Base-by-base conservation (phyloP, 2,888 invertebrate genomes). In the Drosophila recens region DNA sequence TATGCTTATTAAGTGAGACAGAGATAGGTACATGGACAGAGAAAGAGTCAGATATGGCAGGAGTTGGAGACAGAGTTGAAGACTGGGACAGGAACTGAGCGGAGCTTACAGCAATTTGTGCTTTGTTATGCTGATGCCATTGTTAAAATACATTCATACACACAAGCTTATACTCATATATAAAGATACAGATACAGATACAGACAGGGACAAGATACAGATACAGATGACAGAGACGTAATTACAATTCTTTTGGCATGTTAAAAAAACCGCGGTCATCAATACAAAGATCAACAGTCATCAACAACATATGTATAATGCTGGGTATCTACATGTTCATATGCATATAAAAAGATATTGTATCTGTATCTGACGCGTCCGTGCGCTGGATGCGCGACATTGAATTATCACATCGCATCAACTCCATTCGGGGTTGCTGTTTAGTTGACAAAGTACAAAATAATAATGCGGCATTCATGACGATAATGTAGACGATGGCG, bases 231-330 rank as follows among this genome's bases (percentile, higher is more conserved):
- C 74, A 79, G 77, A 67, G 59, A 63, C 63, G 87, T 85, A 87
- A 88, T 87, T 87, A 89, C 87, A 87, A 87, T 87, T 87, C 87
- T 81, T 89, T 89, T 81, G 87, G 89, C 89, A 87, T 87, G 87
- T 80, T 81, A 80, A 81, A 48, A 68, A 61, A 67, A 66, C 75
- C 69, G 77, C 86, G 86, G 88, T 86, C 89, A 87, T 87, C 89
- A 72, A 71, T 69, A 82, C 80, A 82, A 80, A 82, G 80, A 80
- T 81, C 80, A 81, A 69, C 74, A 70, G 75, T 61, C 75, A 76
- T 65, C 67, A 73, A 63, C 61, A 38, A 15, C 23, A 36, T 33
- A 42, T 20, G 11, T 30, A 27, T 3, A 27, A 27, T 27, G 27
- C 5, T 27, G 0, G 5, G 27, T 6, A 27, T 27, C 27, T 27